phyloP scores from a whole-genome alignment of 2,888 invertebrate species.

The Stenodera caucasica region DNA sequence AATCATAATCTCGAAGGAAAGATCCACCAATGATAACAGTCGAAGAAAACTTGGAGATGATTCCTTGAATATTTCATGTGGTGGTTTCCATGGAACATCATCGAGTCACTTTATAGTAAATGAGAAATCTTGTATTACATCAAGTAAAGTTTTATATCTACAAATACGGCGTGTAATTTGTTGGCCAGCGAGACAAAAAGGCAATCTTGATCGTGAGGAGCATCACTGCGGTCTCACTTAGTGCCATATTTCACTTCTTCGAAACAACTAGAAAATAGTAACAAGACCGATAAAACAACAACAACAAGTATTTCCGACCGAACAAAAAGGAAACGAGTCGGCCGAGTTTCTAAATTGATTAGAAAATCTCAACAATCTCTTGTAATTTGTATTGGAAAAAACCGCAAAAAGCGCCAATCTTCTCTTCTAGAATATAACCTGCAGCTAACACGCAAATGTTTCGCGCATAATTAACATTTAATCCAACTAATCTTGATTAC shows the following conservation, averaged over 20 bases:
- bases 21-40: too few relatives aligned
- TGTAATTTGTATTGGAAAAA: constrained; percentile 2
- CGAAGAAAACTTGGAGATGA: neutral
- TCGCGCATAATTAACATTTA: constrained; percentile 18
- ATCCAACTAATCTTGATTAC: constrained; percentile 14
- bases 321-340: constrained; percentile 14
- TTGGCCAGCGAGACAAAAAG: constrained; percentile 34
- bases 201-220: constrained; percentile 39
- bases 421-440: constrained; percentile 14
- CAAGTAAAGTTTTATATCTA: constrained; percentile 37
- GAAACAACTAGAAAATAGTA: constrained; percentile 3
- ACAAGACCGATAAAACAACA: neutral
- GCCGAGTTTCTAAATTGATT: constrained; percentile 11
- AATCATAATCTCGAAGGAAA: too few relatives aligned
- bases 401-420: constrained; percentile 5
- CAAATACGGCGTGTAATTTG: constrained; percentile 34
- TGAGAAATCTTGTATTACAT: constrained; percentile 37
- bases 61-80: constrained; percentile 31
- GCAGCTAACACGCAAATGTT: constrained; percentile 18
- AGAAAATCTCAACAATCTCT: constrained; percentile 1
- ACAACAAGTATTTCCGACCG: too few relatives aligned
- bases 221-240: constrained; percentile 23
- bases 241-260: constrained; percentile 24
- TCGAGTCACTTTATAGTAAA: constrained; percentile 37
- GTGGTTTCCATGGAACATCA: constrained; percentile 27